phyloP scores from a whole-genome alignment of 2,888 invertebrate species.

The Caenorhabditis panamensis region DNA sequence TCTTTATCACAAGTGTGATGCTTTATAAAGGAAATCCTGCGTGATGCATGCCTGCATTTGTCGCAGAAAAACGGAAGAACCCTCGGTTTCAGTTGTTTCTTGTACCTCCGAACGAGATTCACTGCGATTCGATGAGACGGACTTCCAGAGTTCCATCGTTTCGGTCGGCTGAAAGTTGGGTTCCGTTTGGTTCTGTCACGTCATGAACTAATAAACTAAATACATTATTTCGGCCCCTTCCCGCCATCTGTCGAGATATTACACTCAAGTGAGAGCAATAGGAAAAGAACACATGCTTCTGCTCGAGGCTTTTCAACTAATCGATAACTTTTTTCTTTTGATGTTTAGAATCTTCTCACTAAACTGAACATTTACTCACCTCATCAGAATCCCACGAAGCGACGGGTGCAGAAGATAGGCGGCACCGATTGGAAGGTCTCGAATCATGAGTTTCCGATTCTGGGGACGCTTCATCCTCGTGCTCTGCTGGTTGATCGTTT shows the following conservation, averaged over 20 bases:
- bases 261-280: conserved; percentile 24
- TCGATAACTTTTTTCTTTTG: conserved; percentile 27
- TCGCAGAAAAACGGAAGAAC: conserved; percentile 56
- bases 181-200: not conserved
- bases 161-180: conserved; percentile 39
- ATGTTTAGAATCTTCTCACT: not conserved
- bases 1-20: conserved; percentile 52
- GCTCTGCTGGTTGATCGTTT: conserved; percentile 25
- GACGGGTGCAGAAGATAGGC: conserved; percentile 62
- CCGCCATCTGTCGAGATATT: conserved; percentile 23
- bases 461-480: conserved; percentile 41
- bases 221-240: conserved; percentile 1
- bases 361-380: conserved; percentile 22
- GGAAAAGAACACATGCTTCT: conserved; percentile 36
- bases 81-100: conserved; percentile 41
- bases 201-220: conserved; percentile 17
- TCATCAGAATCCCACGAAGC: conserved; percentile 38
- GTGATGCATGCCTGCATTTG: conserved; percentile 34
- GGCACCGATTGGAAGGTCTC: conserved; percentile 53
- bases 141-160: conserved; percentile 59
- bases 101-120: conserved; percentile 41
- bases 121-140: conserved; percentile 42
- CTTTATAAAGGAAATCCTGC: conserved; percentile 16
- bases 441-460: conserved; percentile 51
- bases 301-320: not conserved